Conservation (phyloP, 2,888 invertebrate genomes). For the Orchestes rusci region DNA sequence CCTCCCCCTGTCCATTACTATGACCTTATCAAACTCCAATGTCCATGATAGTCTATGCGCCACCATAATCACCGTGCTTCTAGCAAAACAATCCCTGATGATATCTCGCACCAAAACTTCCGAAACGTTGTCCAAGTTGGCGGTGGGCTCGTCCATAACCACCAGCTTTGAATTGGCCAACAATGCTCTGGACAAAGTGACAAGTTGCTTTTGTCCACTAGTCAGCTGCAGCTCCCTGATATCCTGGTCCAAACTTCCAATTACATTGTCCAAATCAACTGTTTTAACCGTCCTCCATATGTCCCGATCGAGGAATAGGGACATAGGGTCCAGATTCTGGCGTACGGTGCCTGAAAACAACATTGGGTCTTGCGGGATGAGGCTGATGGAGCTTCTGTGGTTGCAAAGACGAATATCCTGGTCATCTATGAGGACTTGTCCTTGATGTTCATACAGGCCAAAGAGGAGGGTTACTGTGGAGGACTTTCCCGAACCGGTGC, state of each 20-base stretch:
- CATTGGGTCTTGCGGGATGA: conserved; percentile 78
- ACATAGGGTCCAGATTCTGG: conserved; percentile 81
- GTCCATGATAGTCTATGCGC: conserved; percentile 79
- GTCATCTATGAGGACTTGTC: conserved; percentile 71
- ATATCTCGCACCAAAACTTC: conserved; percentile 69
- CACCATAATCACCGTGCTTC: conserved; percentile 74
- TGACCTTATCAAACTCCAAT: conserved; percentile 74
- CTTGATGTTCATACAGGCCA: conserved; percentile 67
- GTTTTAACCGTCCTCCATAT: conserved; percentile 78
- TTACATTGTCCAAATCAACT: conserved; percentile 39
- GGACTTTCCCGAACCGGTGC: conserved; percentile 76
- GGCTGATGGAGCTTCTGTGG: conserved; percentile 65
- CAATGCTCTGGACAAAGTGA: conserved; percentile 59
- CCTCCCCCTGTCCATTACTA: conserved; percentile 72
- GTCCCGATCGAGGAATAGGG: conserved; percentile 63
- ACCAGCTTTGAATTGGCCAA: conserved; percentile 41
- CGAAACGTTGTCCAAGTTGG: conserved; percentile 72
- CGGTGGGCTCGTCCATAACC: conserved; percentile 64
- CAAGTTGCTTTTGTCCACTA: conserved; percentile 53
- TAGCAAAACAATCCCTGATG: conserved; percentile 63
- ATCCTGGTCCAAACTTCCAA: conserved; percentile 9
- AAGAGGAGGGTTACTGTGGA: conserved; percentile 68
- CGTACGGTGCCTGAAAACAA: conserved; percentile 64
- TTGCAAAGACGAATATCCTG: conserved; percentile 65
- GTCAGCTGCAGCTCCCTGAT: conserved; percentile 27